Percentiles rank a stretch among this genome's conserved stretches.
These are phyloP conservation scores for Bufo gargarizans DNA, from an alignment of 2,113 vertebrate genomes.

Conservation along the genomic window DNA sequence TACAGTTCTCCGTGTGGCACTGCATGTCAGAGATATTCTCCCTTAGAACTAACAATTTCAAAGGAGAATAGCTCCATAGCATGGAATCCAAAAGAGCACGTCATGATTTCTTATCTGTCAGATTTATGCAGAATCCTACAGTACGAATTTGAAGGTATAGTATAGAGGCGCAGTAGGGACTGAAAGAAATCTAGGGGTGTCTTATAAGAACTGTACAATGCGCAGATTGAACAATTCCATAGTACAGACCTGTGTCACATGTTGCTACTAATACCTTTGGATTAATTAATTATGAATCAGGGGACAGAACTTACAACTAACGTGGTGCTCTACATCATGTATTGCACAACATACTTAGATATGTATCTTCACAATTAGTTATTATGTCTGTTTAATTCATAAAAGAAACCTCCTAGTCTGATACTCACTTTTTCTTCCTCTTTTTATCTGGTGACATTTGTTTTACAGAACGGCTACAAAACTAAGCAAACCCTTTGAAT, in stretches of 20 bases:
- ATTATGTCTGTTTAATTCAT: not conserved
- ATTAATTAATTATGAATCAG: too few relatives aligned
- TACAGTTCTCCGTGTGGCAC: too few relatives aligned
- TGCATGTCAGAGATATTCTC: too few relatives aligned
- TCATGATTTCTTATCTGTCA: too few relatives aligned
- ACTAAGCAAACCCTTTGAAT: conserved; percentile 31
- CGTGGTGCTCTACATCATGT: not conserved
- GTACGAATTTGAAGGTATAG: too few relatives aligned
- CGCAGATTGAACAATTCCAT: not conserved
- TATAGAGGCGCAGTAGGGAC: not conserved
- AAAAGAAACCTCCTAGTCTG: conserved; percentile 2
- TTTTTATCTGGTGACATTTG: conserved; percentile 13
- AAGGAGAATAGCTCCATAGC: too few relatives aligned
- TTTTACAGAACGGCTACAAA: not conserved
- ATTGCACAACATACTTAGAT: not conserved
- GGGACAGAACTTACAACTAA: not conserved
- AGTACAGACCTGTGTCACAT: not conserved
- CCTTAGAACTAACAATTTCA: too few relatives aligned
- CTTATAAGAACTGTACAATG: not conserved
- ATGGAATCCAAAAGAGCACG: too few relatives aligned
- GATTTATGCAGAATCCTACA: too few relatives aligned
- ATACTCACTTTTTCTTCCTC: not conserved
- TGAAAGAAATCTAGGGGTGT: not conserved
- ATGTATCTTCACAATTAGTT: not conserved
- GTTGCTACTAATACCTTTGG: not conserved